A percentile compares a stretch with the other conserved stretches of the same genome.
These are phyloP conservation scores for Manis javanica DNA, from an alignment of 2,797 vertebrate species.

Conservation along the genomic window DNA sequence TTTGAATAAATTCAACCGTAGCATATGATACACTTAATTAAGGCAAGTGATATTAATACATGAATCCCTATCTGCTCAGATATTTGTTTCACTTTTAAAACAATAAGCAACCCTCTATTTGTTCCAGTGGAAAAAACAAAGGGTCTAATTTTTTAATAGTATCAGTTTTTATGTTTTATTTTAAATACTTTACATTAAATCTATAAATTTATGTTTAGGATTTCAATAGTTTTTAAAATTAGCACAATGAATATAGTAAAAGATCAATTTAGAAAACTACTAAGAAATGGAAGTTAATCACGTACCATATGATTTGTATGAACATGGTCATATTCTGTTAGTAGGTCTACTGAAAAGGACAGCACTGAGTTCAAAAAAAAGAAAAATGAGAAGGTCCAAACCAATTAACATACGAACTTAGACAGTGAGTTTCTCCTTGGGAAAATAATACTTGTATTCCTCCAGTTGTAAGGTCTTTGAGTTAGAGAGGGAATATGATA, in stretches of 20 bases:
- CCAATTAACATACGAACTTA: not conserved
- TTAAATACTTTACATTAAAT: not conserved
- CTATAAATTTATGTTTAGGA: not conserved
- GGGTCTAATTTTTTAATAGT: not conserved
- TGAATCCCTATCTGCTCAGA: not conserved
- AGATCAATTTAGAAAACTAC: not conserved
- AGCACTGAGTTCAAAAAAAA: not conserved
- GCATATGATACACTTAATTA: not conserved
- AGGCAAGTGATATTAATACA: not conserved
- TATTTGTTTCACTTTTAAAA: not conserved
- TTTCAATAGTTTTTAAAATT: not conserved
- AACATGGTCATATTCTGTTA: not conserved
- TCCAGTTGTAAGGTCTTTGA: not conserved
- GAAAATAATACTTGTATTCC: not conserved
- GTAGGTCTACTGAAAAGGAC: not conserved
- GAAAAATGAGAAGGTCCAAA: not conserved
- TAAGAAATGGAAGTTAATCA: not conserved
- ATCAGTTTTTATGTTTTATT: not conserved
- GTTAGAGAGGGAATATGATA: not conserved
- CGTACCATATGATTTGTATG: not conserved
- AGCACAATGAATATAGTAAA: not conserved
- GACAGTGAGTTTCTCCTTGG: not conserved
- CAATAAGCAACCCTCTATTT: not conserved
- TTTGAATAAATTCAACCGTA: not conserved
- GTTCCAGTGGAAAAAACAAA: not conserved